These are phyloP conservation scores for Aporrectodea caliginosa DNA, from an alignment of 1,140 invertebrate genomes.

Conservation along the genomic window DNA sequence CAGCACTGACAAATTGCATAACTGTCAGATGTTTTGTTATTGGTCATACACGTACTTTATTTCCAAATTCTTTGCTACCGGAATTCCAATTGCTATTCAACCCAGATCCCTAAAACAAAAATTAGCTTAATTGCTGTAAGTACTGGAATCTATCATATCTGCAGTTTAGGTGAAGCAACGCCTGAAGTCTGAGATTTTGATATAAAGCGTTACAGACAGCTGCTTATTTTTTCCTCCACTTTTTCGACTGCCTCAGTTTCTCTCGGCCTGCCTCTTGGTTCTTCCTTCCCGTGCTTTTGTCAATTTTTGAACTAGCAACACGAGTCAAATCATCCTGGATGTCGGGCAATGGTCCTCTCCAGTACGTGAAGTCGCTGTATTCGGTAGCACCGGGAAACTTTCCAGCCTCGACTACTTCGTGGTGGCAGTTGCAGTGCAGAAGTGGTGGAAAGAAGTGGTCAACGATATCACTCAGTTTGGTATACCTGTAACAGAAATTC, in stretches of 20 bases:
- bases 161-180: no score
- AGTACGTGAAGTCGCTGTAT: conserved; percentile 84
- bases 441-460: conserved; percentile 86
- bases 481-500: no score
- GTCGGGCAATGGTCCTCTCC: conserved; percentile 76
- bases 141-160: no score
- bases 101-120: no score
- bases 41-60: no score
- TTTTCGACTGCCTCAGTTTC: neutral
- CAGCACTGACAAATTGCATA: no score
- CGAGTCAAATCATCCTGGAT: conserved; percentile 23
- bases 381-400: conserved; percentile 61
- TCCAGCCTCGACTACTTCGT: conserved; percentile 29
- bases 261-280: neutral
- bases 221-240: neutral
- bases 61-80: no score
- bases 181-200: no score
- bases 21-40: no score
- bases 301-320: neutral
- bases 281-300: neutral
- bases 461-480: conserved; percentile 84
- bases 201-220: no score
- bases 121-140: no score
- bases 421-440: conserved; percentile 31
- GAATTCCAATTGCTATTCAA: no score